phyloP scores from a whole-genome alignment of 1,140 invertebrate genomes.

The Hermetia illucens region DNA sequence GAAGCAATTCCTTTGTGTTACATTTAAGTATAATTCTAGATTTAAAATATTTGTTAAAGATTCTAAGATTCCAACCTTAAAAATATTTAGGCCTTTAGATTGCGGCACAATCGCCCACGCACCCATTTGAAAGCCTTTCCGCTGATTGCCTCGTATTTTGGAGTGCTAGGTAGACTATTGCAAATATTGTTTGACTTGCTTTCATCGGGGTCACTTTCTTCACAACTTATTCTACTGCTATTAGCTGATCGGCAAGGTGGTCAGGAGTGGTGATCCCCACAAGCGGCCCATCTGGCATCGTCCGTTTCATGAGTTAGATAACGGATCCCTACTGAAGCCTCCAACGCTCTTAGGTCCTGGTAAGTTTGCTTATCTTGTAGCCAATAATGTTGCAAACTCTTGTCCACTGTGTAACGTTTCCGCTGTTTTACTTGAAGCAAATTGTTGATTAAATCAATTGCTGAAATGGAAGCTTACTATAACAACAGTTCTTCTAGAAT shows the following conservation, averaged over 20 bases:
- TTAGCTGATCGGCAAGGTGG: no score
- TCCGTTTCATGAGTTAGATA: constrained; percentile 95
- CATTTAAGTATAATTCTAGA: no score
- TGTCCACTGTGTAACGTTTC: constrained; percentile 93
- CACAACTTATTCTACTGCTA: no score
- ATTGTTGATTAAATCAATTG: constrained; percentile 96
- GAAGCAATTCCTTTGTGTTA: no score
- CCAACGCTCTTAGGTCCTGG: constrained; percentile 82
- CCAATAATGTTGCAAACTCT: constrained; percentile 89
- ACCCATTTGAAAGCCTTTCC: constrained; percentile 28
- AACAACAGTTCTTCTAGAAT: constrained; percentile 13
- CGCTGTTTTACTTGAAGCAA: constrained; percentile 96
- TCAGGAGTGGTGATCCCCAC: no score
- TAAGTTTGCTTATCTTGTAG: constrained; percentile 92
- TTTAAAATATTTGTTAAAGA: no score
- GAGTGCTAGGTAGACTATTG: constrained; percentile 5
- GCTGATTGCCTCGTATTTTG: constrained; percentile 25
- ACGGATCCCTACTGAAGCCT: constrained; percentile 65
- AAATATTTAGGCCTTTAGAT: no score
- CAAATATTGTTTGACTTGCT: no score
- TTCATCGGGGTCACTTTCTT: no score
- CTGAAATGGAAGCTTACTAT: no score
- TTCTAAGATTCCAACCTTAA: no score
- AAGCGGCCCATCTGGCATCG: constrained; percentile 73
- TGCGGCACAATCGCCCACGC: constrained; percentile 26